Base-by-base conservation (phyloP, 2,797 vertebrate genomes). In the Tokudaia muenninki region DNA sequence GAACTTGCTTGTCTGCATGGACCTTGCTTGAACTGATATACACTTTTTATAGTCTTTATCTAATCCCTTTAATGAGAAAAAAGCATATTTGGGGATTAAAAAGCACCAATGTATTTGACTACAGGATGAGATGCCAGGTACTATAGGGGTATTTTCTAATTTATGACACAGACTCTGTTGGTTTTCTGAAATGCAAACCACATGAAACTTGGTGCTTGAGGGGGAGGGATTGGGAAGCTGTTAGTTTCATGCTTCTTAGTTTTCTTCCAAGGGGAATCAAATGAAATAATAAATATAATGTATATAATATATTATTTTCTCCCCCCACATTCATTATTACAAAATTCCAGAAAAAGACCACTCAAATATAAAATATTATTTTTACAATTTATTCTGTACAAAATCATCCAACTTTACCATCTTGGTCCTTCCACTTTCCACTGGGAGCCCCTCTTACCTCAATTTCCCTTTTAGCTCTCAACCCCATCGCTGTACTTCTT, bases 31-130 rank as follows among this genome's bases (percentile, higher is more conserved):
- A 96, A 94, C 82, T 96, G 61, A 96, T 82, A 37, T 14, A 29
- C 52, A 78, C 79, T 96, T 95, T 96, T 97, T 97, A 95, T 92
- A 94, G 83, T 79, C 75, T 97, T 97, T n/a, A n/a, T 94, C 94
- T 97, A 93, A 96, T 96, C 78, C 90, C 37, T 47, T 94, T 95
- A 96, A 97, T 96, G 96, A 97, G 96, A 91, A 96, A 70, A 96
- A 96, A 97, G 87, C 63, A 81, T 95, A 87, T 31, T 94, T 96
- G 90, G 77, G 80, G 70, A 91, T 91, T 63, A 95, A 78, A 96
- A 96, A 90, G 50, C 89, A 95, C 80, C 91, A 92, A 94, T 92
- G 47, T 90, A 67, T 94, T 97, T 97, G 95, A 97, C 96, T 96
- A 87, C 77, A 87, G 95, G 89, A 97, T 95, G 89, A 41, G 91